Conservation (phyloP, 2,888 invertebrate species). For the Drosophila mimica region DNA sequence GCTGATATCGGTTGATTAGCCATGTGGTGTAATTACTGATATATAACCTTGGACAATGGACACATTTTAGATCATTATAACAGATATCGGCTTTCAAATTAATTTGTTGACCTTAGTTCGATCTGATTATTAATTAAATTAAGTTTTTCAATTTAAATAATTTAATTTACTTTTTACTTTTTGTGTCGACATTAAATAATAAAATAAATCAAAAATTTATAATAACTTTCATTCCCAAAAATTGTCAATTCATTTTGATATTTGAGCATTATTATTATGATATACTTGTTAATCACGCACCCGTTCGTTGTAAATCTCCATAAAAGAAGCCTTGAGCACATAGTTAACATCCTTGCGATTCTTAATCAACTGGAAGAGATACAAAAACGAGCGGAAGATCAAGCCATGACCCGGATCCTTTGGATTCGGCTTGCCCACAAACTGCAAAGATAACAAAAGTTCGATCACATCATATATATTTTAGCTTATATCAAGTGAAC, state of each 20-base stretch:
- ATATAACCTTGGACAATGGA: not conserved
- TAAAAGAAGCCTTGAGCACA: constrained; percentile 95
- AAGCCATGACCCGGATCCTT: constrained; percentile 92
- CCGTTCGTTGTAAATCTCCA: constrained; percentile 99
- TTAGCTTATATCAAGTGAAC: not conserved
- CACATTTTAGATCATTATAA: not conserved
- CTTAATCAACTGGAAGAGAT: constrained; percentile 93
- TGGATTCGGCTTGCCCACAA: constrained; percentile 88
- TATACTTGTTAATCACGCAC: constrained; percentile 85
- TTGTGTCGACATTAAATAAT: not conserved
- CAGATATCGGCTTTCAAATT: not conserved
- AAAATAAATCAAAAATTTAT: not conserved
- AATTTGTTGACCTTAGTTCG: too few species aligned
- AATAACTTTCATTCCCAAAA: not conserved
- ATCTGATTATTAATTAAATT: not conserved
- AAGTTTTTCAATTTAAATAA: not conserved
- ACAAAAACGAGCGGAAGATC: constrained; percentile 95
- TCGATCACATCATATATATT: not conserved
- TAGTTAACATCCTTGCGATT: constrained; percentile 92
- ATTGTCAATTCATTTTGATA: not conserved
- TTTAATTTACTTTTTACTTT: not conserved
- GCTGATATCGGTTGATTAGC: not conserved
- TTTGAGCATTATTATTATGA: not conserved
- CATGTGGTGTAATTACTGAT: not conserved
- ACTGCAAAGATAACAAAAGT: constrained; percentile 85